Evolutionary conservation across 2,113 vertebrate genomes (phyloP).

Genomic region (Bungarus multicinctus): DNA sequence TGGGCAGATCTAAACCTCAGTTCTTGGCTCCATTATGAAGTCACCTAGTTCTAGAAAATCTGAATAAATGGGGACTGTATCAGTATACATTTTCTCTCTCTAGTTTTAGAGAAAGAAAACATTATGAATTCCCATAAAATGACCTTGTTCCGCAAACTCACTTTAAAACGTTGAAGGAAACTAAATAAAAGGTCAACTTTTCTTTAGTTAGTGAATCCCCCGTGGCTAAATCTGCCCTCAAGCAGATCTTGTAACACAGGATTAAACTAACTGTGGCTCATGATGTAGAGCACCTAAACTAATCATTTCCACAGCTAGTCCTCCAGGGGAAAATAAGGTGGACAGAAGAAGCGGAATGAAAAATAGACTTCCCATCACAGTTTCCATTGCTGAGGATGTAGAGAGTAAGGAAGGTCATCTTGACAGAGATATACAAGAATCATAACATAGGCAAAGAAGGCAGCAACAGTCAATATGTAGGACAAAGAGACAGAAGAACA

Average conservation of each 20-base stretch:
- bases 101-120: neutral
- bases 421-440: neutral
- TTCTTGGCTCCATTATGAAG: neutral
- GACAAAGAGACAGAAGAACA: neutral
- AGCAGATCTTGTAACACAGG: neutral
- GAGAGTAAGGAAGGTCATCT: neutral
- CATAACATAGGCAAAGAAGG: neutral
- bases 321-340: neutral
- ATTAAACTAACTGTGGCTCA: neutral
- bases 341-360: neutral
- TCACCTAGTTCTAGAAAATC: neutral
- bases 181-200: neutral
- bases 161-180: neutral
- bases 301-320: neutral
- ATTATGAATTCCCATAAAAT: neutral
- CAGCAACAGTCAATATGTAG: neutral
- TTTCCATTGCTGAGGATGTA: neutral
- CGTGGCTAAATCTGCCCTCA: neutral
- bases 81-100: neutral
- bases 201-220: neutral
- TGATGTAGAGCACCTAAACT: neutral
- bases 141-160: neutral
- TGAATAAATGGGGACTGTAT: neutral
- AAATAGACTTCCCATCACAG: neutral
- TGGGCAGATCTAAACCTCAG: neutral